Conservation (phyloP, 2,113 vertebrate genomes). For the Saguinus midas region DNA sequence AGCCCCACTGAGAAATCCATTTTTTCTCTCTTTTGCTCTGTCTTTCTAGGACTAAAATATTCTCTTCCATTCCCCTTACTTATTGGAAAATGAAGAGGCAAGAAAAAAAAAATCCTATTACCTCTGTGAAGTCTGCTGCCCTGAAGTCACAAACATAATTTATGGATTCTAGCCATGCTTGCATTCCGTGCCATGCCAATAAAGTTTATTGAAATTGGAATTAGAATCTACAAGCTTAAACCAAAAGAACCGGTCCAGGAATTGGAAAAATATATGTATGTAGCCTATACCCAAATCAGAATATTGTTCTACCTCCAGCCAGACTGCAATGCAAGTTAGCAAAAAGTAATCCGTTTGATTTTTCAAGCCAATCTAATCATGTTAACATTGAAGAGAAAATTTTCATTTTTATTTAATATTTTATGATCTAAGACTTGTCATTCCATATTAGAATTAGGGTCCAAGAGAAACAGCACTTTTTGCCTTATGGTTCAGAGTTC, state of each 20-base stretch:
- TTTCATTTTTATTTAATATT: slow-evolving; percentile 58
- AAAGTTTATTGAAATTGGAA: slow-evolving; percentile 76
- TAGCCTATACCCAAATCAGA: slow-evolving; percentile 20
- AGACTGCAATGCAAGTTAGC: not conserved
- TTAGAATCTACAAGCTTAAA: slow-evolving; percentile 65
- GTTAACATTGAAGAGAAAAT: slow-evolving; percentile 14
- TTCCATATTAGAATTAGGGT: not conserved
- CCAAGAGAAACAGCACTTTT: not conserved
- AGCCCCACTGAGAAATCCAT: slow-evolving; percentile 23
- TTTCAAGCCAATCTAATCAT: slow-evolving; percentile 37
- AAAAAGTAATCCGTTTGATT: slow-evolving; percentile 22
- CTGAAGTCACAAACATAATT: slow-evolving; percentile 71
- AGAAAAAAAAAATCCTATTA: slow-evolving; percentile 67
- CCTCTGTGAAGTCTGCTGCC: slow-evolving; percentile 61
- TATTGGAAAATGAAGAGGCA: slow-evolving; percentile 75
- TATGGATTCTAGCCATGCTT: slow-evolving; percentile 63
- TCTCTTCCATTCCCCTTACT: slow-evolving; percentile 69
- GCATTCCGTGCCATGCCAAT: slow-evolving; percentile 65
- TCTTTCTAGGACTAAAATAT: slow-evolving; percentile 70
- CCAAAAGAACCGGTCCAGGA: not conserved
- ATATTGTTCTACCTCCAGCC: not conserved
- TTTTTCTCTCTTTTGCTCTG: slow-evolving; percentile 18
- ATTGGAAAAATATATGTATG: not conserved
- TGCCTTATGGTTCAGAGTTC: slow-evolving; percentile 51
- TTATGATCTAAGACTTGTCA: slow-evolving; percentile 32